Evolutionary conservation across 30 jellyfish, hydroid and myxozoan genomes (phyloP), one percentile per base, ranked within the genome.

Genomic region (Turritopsis dohrnii): DNA sequence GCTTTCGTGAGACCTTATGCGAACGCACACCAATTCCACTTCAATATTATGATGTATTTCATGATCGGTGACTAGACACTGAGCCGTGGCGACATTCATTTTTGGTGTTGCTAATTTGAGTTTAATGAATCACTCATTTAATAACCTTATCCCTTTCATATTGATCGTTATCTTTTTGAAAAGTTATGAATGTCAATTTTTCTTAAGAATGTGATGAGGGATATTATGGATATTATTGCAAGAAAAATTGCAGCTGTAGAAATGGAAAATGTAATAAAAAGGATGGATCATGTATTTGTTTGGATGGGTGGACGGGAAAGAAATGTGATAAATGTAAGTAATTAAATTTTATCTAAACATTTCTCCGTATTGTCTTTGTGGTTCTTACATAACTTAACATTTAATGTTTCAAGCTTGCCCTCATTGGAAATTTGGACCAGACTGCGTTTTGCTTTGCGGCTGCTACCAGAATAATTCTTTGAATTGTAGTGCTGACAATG

Each of bases 211-310:
- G 96, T 84, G 72, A 53, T 25, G 73, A 65, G 17, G 89, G 89
- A 20, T 88, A 29, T 54, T 88, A 75, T 66, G 96, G 96, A 27
- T 52, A 75, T 28, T 82, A 83, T 79, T 88, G 96, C 88, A 83
- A 84, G 52, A 19, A 54, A 21, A 69, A 80, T 88, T 89, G 96
- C 86, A 81, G 65, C 25, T 89, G 96, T 77, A 85, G 65, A 16
- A 83, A 79, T 8, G 60, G 60, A 41, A 28, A 66, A 7, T 89
- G 96, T 84, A 76, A 75, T 84, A 75, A 69, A 54, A 79, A 76
- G 24, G 71, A 81, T 75, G 96, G 96, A 0, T 28, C 60, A 3
- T 89, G 96, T 75, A 18, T 85, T 18, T 89, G 96, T 79, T 41
- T 3, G 5, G 65, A 23, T 24, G 96, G 96, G 9, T 89, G 90